Conservation (phyloP, 2,113 vertebrate genomes). For the pig (Sus scrofa) region DNA sequence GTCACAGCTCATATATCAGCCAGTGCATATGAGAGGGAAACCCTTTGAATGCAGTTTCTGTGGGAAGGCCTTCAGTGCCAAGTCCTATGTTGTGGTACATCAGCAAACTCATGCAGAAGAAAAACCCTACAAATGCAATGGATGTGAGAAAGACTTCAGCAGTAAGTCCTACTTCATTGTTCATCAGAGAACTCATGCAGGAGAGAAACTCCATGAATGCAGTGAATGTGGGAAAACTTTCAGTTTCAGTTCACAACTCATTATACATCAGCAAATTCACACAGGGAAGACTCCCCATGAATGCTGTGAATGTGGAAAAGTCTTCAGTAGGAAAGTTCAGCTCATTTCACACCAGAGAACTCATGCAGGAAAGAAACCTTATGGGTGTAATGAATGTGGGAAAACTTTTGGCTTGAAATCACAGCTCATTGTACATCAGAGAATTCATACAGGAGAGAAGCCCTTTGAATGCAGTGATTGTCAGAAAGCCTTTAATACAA, state of each 20-base stretch:
- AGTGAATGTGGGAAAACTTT: not conserved
- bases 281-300: not conserved
- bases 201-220: not conserved
- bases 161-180: not conserved
- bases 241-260: not conserved
- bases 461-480: slow-evolving; percentile 78
- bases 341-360: slow-evolving; percentile 71
- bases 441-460: slow-evolving; percentile 79
- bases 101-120: not conserved
- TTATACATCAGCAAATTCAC: slow-evolving; percentile 30
- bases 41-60: not conserved
- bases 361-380: slow-evolving; percentile 62
- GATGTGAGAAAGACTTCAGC: not conserved
- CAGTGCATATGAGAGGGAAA: not conserved
- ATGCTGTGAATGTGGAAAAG: slow-evolving; percentile 15
- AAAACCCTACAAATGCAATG: not conserved
- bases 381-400: slow-evolving; percentile 89
- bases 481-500: slow-evolving; percentile 77
- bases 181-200: slow-evolving; percentile 25
- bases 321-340: slow-evolving; percentile 63
- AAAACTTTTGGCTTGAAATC: slow-evolving; percentile 91
- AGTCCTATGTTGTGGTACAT: slow-evolving; percentile 17
- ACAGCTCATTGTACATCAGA: slow-evolving; percentile 66
- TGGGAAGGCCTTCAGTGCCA: slow-evolving; percentile 44
- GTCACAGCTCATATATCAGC: not conserved